Conservation (phyloP, 1,140 invertebrate genomes). For the Zophobas atratus region DNA sequence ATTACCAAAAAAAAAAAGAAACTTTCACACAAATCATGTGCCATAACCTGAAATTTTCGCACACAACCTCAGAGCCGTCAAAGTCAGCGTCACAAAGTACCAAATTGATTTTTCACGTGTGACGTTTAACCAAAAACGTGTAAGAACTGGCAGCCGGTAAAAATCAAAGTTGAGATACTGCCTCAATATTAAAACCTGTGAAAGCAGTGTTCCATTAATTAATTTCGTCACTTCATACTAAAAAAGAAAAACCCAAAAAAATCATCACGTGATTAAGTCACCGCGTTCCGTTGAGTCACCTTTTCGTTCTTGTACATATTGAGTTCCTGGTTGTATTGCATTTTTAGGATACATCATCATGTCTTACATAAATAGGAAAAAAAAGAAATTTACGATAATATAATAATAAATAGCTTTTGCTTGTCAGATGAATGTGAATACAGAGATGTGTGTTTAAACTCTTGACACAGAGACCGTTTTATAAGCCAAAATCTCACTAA, state of each 20-base stretch:
- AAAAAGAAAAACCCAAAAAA: conserved; percentile 13
- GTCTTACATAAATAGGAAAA: conserved; percentile 50
- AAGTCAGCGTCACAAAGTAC: conserved; percentile 21
- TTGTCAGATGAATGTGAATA: conserved; percentile 48
- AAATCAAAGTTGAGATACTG: conserved; percentile 56
- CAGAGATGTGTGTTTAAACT: conserved; percentile 31
- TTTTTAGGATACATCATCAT: conserved; percentile 47
- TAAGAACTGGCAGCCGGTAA: conserved; percentile 37
- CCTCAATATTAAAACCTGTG: conserved; percentile 55
- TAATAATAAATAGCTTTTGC: conserved; percentile 53
- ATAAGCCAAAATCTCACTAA: conserved; percentile 48
- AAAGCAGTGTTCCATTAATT: conserved; percentile 57
- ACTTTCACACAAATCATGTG: conserved; percentile 10
- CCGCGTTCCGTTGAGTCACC: conserved; percentile 14
- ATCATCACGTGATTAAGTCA: conserved; percentile 30
- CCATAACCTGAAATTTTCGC: conserved; percentile 19
- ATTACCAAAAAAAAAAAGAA: conserved; percentile 28
- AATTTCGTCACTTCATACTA: conserved; percentile 28
- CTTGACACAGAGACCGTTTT: conserved; percentile 50
- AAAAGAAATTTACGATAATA: conserved; percentile 46
- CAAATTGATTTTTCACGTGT: conserved; percentile 10
- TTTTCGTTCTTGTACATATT: conserved; percentile 27
- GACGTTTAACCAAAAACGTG: conserved; percentile 38
- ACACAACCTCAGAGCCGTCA: conserved; percentile 23
- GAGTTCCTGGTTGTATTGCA: conserved; percentile 45